Conservation (phyloP, 2,113 vertebrate genomes). For the Agelaius tricolor region DNA sequence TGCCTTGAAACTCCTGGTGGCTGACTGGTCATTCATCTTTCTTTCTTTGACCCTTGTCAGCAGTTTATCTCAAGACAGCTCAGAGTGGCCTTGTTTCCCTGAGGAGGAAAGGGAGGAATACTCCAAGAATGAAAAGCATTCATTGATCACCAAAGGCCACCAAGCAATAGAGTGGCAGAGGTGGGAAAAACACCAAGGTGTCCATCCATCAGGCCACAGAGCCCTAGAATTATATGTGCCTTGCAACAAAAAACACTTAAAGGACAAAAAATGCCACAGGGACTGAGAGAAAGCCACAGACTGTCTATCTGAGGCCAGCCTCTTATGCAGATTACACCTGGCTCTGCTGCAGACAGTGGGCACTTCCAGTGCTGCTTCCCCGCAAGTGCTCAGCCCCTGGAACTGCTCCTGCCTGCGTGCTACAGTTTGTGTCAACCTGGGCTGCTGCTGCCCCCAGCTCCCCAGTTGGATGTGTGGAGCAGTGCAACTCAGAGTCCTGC, state of each 20-base stretch:
- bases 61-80: not conserved
- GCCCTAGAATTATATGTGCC: not conserved
- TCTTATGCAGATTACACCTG: not conserved
- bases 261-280: not conserved
- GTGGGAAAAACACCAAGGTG: not conserved
- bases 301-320: not conserved
- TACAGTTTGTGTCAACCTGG: not conserved
- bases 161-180: not conserved
- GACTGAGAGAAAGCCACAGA: not conserved
- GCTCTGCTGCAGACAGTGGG: not conserved
- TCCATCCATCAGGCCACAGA: not conserved
- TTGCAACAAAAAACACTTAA: not conserved
- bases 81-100: not conserved
- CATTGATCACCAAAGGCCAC: not conserved
- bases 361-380: not conserved
- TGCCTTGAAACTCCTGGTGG: not conserved
- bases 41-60: not conserved
- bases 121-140: not conserved
- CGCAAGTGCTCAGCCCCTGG: not conserved
- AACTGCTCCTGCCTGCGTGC: not conserved
- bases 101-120: not conserved
- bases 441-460: not conserved
- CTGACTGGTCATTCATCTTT: not conserved
- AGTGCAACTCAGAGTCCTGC: not conserved
- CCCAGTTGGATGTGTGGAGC: rapidly evolving